Conservation (phyloP, 1,140 invertebrate genomes). For the Scaptomyza hsui region DNA sequence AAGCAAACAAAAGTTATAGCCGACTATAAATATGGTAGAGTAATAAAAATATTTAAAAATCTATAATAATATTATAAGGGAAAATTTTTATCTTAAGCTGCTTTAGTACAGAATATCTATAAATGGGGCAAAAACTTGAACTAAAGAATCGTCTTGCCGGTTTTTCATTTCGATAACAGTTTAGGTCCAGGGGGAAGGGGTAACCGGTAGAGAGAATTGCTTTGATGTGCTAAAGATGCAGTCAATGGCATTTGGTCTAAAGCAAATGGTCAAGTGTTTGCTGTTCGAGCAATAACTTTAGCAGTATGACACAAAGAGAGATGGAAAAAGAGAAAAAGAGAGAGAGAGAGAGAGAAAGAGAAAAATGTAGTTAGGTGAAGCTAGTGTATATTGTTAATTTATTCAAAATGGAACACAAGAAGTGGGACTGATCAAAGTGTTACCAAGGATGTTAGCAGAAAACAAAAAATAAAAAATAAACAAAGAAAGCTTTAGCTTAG, state of each 20-base stretch:
- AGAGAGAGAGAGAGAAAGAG: background rate
- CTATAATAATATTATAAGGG: too few relatives aligned
- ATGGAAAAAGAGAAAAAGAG: background rate
- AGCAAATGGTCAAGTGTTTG: background rate
- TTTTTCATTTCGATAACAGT: constrained; percentile 14
- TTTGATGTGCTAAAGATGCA: background rate
- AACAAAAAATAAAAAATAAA: too few relatives aligned
- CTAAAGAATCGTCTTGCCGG: too few relatives aligned
- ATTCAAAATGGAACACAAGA: background rate
- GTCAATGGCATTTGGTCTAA: background rate
- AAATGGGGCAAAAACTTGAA: too few relatives aligned
- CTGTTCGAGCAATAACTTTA: background rate
- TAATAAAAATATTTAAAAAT: too few relatives aligned
- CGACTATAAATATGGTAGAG: too few relatives aligned
- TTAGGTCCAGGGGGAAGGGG: background rate
- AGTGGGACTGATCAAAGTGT: too few relatives aligned
- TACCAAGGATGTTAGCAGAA: too few relatives aligned
- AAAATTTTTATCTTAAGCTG: too few relatives aligned
- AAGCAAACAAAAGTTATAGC: too few relatives aligned
- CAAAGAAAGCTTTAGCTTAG: too few relatives aligned
- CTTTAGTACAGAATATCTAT: too few relatives aligned
- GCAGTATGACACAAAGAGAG: background rate
- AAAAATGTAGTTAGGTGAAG: background rate
- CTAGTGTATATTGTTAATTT: background rate
- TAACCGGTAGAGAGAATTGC: background rate